Base-by-base conservation (phyloP, 2,113 vertebrate species). In the Mus pahari region DNA sequence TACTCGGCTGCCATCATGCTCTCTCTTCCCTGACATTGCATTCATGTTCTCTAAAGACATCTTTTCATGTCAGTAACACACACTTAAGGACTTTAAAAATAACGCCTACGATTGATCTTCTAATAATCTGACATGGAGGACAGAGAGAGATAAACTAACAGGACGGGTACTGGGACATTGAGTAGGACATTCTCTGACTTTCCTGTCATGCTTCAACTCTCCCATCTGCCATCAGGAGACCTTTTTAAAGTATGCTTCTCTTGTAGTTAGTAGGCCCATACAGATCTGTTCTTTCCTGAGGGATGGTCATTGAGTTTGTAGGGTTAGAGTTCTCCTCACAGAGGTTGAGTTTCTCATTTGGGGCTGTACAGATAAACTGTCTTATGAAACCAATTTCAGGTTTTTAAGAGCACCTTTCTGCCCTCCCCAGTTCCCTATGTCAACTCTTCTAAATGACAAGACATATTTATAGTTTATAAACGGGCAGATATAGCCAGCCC, bases 231-330 rank as follows among this genome's bases (percentile, higher is more conserved):
- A 87, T 36, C 42, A 77, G 87, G 53, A 86, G 90, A 90, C 42
- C 3, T 31, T 19, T 36, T 28, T 91, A 93, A 93, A 75, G 87
- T 74, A 92, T 90, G n/a, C 12, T 75, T 50, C 75, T 86, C 68
- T 82, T 64, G 2, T 68, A 78, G 91, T 78, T 86, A 89, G n/a
- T 77, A 60, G 33, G 53, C 22, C 26, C 68, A 75, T 84, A 93
- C 92, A 74, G 94, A 96, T 39, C 90, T 90, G 89, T 92, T 39
- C 93, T 95, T 81, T 90, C 91, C 81, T 86, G 90, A 79, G 42
- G 90, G 94, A 96, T 89, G 86, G 86, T 74, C 96, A 94, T 81
- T 45, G 74, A 90, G 55, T 92, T 89, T 94, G 62, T 74, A 31
- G 87, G 93, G 45, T 66, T 90, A 92, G 33, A 58, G 70, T 94